Evolutionary conservation across 64 coral and sea anemone genomes (phyloP).

Genomic region (Actinia tenebrosa): DNA sequence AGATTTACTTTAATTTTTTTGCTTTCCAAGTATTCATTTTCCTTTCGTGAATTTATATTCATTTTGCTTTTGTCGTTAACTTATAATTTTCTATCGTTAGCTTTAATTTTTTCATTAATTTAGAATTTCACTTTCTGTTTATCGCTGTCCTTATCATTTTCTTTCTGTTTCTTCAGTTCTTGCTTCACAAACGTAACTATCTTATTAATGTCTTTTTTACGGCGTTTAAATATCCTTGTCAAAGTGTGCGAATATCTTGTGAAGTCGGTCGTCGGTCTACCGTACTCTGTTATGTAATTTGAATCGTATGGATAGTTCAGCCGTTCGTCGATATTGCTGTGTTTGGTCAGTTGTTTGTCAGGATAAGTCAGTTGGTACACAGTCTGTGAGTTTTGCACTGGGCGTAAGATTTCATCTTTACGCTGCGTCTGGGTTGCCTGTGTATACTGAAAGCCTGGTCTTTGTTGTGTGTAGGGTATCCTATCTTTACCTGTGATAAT

Average conservation of each 20-base stretch:
- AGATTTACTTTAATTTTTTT: too few relatives aligned
- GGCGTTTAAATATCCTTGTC: neutral
- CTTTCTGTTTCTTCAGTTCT: neutral
- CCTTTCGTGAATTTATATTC: too few relatives aligned
- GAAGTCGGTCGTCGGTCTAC: neutral
- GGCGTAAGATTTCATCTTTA: slow-evolving; percentile 5
- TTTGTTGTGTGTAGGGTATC: neutral
- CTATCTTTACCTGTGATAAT: neutral
- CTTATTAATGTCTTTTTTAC: neutral
- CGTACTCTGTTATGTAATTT: neutral
- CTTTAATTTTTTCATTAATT: neutral
- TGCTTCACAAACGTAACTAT: neutral
- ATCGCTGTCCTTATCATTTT: neutral
- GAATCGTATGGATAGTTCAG: neutral
- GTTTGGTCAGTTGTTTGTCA: neutral
- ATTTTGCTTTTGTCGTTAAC: neutral
- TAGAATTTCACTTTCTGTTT: neutral
- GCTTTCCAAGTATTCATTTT: too few relatives aligned
- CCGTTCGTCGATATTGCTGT: neutral
- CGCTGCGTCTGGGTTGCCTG: neutral
- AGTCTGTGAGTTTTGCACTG: slow-evolving; percentile 1
- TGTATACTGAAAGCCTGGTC: neutral
- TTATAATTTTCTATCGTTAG: too few relatives aligned
- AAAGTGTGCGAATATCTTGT: neutral
- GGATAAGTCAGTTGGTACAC: neutral